A percentile compares a stretch with the other conserved stretches of the same genome.
These are phyloP conservation scores for Drosophila infuscata DNA, from an alignment of 2,888 invertebrate genomes.

Conservation along the genomic window DNA sequence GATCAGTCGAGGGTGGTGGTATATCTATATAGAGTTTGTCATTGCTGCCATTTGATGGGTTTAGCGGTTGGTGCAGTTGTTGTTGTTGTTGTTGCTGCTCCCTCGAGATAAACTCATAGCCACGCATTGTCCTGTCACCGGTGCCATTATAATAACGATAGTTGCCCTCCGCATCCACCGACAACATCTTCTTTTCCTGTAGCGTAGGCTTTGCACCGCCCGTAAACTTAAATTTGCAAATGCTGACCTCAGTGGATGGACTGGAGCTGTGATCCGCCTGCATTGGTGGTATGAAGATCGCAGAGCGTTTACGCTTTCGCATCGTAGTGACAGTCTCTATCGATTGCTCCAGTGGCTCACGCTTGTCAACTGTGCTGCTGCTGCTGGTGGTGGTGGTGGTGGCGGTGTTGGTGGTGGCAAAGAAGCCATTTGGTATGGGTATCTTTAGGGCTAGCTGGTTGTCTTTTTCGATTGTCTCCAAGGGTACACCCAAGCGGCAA, in stretches of 20 bases:
- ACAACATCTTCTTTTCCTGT: conserved; percentile 96
- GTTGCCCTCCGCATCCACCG: conserved; percentile 95
- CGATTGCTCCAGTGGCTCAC: conserved; percentile 40
- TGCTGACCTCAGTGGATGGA: conserved; percentile 94
- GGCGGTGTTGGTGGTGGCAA: conserved; percentile 54
- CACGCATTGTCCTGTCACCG: conserved; percentile 88
- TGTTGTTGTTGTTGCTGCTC: conserved; percentile 87
- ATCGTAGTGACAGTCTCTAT: conserved; percentile 62
- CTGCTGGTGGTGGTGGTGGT: conserved; percentile 44
- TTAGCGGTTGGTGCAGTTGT: conserved; percentile 25
- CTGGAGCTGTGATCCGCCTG: conserved; percentile 90
- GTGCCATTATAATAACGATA: conserved; percentile 95
- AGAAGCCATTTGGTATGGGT: conserved; percentile 79
- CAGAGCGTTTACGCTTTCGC: conserved; percentile 88
- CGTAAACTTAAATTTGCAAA: conserved; percentile 97
- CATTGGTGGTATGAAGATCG: conserved; percentile 93
- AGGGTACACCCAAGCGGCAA: conserved; percentile 78
- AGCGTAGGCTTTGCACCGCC: conserved; percentile 95
- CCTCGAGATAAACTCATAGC: conserved; percentile 91
- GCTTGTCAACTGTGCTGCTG: conserved; percentile 19
- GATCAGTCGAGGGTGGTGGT: conserved; percentile 83
- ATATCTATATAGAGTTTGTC: conserved; percentile 84
- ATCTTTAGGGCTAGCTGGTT: conserved; percentile 84
- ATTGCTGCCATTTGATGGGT: conserved; percentile 71
- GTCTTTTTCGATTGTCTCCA: conserved; percentile 84